phyloP scores from a whole-genome alignment of 2,113 vertebrate genomes.

The Pterocles orientalis region DNA sequence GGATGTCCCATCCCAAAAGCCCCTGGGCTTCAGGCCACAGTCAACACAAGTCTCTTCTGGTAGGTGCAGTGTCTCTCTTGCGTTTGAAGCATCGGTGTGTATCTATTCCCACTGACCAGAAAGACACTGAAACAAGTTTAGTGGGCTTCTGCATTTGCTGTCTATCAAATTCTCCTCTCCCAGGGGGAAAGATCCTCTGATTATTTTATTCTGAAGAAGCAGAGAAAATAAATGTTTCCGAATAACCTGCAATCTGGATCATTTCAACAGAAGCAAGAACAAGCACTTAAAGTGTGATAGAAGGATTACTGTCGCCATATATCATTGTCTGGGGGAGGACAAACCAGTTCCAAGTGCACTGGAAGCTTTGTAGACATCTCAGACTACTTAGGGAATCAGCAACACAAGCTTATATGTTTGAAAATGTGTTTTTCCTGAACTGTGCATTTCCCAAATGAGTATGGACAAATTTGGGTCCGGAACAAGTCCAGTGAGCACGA shows the following conservation, averaged over 20 bases:
- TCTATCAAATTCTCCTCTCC: background rate
- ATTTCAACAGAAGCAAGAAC: background rate
- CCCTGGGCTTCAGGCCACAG: background rate
- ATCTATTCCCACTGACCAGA: background rate
- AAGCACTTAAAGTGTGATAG: background rate
- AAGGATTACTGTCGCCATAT: background rate
- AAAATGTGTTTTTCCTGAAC: background rate
- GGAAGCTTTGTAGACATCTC: background rate
- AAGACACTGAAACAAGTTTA: background rate
- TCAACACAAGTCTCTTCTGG: background rate
- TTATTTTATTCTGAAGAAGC: background rate
- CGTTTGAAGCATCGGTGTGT: background rate
- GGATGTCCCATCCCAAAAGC: background rate
- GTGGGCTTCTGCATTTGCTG: background rate
- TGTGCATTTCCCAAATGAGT: background rate
- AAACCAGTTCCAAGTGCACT: background rate
- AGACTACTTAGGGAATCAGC: background rate
- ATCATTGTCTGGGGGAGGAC: background rate
- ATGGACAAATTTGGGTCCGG: background rate
- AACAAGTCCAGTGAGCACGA: background rate
- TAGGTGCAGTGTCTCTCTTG: background rate
- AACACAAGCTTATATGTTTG: background rate
- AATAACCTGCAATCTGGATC: background rate
- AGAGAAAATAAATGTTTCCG: background rate
- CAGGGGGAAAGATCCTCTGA: background rate